Base-by-base conservation (phyloP, 2,797 vertebrate genomes). In the Phataginus tetradactyla region DNA sequence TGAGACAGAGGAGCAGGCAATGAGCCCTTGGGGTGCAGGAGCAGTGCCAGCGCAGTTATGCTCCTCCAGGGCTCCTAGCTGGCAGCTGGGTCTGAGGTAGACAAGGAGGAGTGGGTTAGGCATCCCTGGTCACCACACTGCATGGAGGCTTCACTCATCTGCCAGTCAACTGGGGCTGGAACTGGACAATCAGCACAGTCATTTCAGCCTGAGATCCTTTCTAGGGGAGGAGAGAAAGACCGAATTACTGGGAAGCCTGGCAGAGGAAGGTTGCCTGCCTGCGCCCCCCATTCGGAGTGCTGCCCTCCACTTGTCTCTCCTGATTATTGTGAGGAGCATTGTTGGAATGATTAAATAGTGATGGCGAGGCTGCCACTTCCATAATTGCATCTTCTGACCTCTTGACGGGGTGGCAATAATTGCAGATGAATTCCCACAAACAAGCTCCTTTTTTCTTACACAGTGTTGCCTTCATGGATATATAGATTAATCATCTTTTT, bases 1-100 rank as follows among this genome's bases (percentile, higher is more conserved):
- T 97, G 80, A 95, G 81, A 94, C 79, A 97, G 75, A 13, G 57
- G 74, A 96, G 90, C 88, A 97, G 97, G 96, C 86, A 71, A 91
- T 94, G 83, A 59, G 79, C 96, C 86, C 96, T 97, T 64, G 0
- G 0, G 95, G 93, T 88, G 92, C 96, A 97, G 97, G 98, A 98
- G 39, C 74, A 25, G 42, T 96, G 89, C 97, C 97, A 98, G 93
- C 77, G 94, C 90, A 97, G 97, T 98, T 98, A 97, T 64, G 96
- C 92, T 97, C 91, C 85, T 97, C 79, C n/a, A 42, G 80, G 83
- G 97, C 89, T 97, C 97, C 94, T 88, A 97, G 94, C 89, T 97
- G 95, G 97, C 94, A 97, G 93, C 96, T 97, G 96, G 61, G 81
- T 66, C 0, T n/a, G 90, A 92, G 95, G 83, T 90, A 89, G 96